Evolutionary conservation across 2,797 vertebrate genomes (phyloP), one percentile per base, ranked within the genome.

Genomic region (Ctenochaetus hawaiiensis): DNA sequence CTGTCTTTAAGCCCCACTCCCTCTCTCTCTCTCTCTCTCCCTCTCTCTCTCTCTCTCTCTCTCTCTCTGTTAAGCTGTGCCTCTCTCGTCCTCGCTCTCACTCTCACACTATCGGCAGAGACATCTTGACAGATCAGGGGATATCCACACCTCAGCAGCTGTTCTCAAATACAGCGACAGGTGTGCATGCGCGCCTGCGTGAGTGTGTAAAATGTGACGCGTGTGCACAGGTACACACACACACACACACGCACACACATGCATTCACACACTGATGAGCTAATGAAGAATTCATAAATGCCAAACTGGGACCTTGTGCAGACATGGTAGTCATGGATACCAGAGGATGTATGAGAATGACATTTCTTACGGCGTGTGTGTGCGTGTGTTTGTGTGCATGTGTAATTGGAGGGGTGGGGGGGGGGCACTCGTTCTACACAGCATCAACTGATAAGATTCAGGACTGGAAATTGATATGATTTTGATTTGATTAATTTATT

Each of bases 201-300:
- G 22, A 17, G 44, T 34, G 49, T 71, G 22, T 59, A 22, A 48
- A 66, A 47, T 58, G 63, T 67, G 73, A 79, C 51, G 22, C 5
- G 52, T 20, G 39, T 20, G 2, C 45, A 13, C 23, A 18, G 47
- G 30, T 0, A 45, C 39, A 54, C 77, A 68, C 77, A 61, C 62
- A 65, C 52, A 63, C 67, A 67, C 66, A 30, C 30, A 30, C 30
- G 5, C 30, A 30, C 30, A 30, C 5, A 5, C 30, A 30, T 30
- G 30, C 30, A 65, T 56, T 66, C 67, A 67, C 66, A 54, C 75
- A 47, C 75, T 76, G 71, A 85, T 74, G 75, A 83, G 75, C 78
- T 90, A 83, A 91, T 92, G 75, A 92, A 92, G 84, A 87, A 88
- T 91, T 92, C 80, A 93, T 91, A 83, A 92, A 91, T 91, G 89